phyloP scores from a whole-genome alignment of 2,797 vertebrate genomes.

The Cottoperca gobio region DNA sequence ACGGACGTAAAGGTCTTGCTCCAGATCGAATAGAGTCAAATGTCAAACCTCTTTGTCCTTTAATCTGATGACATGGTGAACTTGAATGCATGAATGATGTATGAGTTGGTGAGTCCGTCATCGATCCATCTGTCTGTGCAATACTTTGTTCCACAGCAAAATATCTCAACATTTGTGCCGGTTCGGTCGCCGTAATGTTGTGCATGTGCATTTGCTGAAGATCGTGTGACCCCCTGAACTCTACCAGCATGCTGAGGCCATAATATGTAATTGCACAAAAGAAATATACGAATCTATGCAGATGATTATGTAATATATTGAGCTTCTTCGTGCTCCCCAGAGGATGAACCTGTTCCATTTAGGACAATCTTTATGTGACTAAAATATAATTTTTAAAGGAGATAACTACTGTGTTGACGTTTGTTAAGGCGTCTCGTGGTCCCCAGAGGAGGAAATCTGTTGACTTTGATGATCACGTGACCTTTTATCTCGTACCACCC shows the following conservation, averaged over 20 bases:
- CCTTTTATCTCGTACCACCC: neutral
- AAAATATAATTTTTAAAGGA: neutral
- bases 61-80: neutral
- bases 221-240: neutral
- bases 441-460: too few species aligned
- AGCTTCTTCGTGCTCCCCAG: neutral
- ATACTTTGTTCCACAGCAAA: neutral
- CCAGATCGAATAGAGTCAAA: neutral
- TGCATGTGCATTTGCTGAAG: neutral
- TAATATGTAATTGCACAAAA: neutral
- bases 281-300: neutral
- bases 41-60: neutral
- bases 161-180: neutral
- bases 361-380: neutral
- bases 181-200: neutral
- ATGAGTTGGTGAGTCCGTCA: neutral
- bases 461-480: slow-evolving; percentile 12
- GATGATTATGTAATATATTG: neutral
- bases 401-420: too few species aligned
- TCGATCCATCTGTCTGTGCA: neutral
- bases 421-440: neutral
- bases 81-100: neutral
- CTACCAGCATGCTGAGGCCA: neutral
- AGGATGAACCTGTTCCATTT: neutral
- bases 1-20: too few species aligned